Evolutionary conservation across 2,888 invertebrate species (phyloP).

Genomic region (Drosophila neonasuta): DNA sequence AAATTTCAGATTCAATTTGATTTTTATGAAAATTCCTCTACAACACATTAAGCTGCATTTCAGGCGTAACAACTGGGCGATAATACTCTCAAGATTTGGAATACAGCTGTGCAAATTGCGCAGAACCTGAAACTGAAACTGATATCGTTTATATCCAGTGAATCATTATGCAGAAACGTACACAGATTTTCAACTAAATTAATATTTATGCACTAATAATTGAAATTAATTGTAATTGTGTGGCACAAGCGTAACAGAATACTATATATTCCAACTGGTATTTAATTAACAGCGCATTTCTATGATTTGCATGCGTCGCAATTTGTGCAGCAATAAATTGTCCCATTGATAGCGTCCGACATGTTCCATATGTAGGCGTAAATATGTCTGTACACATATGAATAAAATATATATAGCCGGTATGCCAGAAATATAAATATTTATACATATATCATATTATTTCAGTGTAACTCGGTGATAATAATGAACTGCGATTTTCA

Average conservation of each 20-base stretch:
- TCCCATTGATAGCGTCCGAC: constrained; percentile 23
- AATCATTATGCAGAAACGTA: constrained; percentile 28
- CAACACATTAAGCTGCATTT: constrained; percentile 50
- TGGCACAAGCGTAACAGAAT: constrained; percentile 16
- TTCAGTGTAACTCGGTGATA: background rate
- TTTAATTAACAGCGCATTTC: constrained; percentile 45
- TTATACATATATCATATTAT: background rate
- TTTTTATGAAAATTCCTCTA: constrained; percentile 52
- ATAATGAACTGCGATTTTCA: background rate
- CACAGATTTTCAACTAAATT: constrained; percentile 35
- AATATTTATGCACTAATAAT: constrained; percentile 47
- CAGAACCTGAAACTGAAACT: constrained; percentile 17
- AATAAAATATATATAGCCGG: background rate
- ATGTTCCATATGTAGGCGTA: constrained; percentile 13
- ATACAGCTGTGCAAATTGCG: constrained; percentile 46
- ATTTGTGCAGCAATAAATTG: constrained; percentile 22
- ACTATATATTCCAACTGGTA: constrained; percentile 18
- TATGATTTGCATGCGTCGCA: constrained; percentile 47
- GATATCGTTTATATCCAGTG: constrained; percentile 17
- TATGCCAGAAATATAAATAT: background rate
- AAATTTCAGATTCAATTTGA: constrained; percentile 21
- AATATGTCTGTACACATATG: background rate
- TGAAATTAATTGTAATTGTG: constrained; percentile 28
- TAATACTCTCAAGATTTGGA: constrained; percentile 36
- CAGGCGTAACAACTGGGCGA: constrained; percentile 32